A percentile compares a stretch with the other conserved stretches of the same genome.
Conservation (phyloP, 1,140 invertebrate genomes). For the Venturia canescens region DNA sequence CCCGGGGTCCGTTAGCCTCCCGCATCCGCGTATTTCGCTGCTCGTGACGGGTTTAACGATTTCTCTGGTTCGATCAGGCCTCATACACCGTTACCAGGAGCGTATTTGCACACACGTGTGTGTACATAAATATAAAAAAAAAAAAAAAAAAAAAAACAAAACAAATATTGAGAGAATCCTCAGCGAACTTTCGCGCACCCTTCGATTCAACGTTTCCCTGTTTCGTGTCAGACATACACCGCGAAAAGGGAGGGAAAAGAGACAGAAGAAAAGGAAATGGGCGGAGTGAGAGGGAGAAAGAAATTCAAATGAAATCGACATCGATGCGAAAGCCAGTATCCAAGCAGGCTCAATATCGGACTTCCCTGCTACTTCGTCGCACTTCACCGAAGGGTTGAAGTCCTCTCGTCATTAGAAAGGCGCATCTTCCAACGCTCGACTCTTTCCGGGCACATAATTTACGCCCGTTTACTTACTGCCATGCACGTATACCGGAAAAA, state of each 20-base stretch:
- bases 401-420: background rate
- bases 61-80: background rate
- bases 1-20: background rate
- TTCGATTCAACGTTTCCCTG: constrained; percentile 65
- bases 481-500: background rate
- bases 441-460: background rate
- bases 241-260: background rate
- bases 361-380: constrained; percentile 37
- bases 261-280: background rate
- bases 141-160: too few species aligned
- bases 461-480: background rate
- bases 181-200: constrained; percentile 18
- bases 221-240: constrained; percentile 57
- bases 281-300: constrained; percentile 23
- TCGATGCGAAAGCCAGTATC: constrained; percentile 59
- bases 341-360: constrained; percentile 40
- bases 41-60: constrained; percentile 36
- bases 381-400: background rate
- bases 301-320: constrained; percentile 68
- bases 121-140: background rate
- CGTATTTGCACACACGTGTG: too few species aligned
- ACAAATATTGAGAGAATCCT: background rate
- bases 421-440: background rate
- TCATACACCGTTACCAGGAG: too few species aligned
- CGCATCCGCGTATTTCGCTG: constrained; percentile 50